These are phyloP conservation scores for Turritopsis rubra DNA, from an alignment of 30 jellyfish, hydroid and myxozoan genomes.

Conservation along the genomic window DNA sequence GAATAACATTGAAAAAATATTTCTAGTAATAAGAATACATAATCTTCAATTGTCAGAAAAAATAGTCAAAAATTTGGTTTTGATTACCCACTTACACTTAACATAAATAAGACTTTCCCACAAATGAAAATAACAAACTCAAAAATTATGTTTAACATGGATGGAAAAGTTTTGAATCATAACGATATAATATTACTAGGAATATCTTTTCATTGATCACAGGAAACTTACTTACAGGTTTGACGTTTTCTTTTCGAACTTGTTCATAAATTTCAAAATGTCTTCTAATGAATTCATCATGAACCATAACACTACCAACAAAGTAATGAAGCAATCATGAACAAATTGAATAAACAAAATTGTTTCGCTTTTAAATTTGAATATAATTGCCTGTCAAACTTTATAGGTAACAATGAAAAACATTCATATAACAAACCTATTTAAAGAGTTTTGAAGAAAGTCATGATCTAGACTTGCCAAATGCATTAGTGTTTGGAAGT, in stretches of 20 bases:
- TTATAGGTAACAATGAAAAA: too few species aligned
- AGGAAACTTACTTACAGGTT: conserved; percentile 11
- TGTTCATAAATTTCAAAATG: conserved; percentile 55
- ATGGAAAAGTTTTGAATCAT: too few species aligned
- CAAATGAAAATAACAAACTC: background rate
- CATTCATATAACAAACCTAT: too few species aligned
- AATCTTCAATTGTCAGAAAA: too few species aligned
- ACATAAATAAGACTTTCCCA: background rate
- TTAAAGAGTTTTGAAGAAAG: conserved; percentile 53
- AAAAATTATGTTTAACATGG: background rate
- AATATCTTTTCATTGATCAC: too few species aligned
- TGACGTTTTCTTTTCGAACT: conserved; percentile 68
- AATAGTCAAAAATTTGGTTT: too few species aligned
- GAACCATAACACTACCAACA: conserved; percentile 56
- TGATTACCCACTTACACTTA: too few species aligned
- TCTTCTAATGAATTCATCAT: conserved; percentile 79
- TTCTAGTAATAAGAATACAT: conserved; percentile 34
- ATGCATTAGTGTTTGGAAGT: conserved; percentile 70
- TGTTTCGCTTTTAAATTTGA: too few species aligned
- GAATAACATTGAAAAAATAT: conserved; percentile 47
- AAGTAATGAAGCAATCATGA: background rate
- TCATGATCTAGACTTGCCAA: conserved; percentile 68
- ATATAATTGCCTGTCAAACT: too few species aligned
- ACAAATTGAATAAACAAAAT: too few species aligned
- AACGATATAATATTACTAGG: too few species aligned